Evolutionary conservation across 1,140 invertebrate genomes (phyloP).

Genomic region (Drosophila ogumai): DNA sequence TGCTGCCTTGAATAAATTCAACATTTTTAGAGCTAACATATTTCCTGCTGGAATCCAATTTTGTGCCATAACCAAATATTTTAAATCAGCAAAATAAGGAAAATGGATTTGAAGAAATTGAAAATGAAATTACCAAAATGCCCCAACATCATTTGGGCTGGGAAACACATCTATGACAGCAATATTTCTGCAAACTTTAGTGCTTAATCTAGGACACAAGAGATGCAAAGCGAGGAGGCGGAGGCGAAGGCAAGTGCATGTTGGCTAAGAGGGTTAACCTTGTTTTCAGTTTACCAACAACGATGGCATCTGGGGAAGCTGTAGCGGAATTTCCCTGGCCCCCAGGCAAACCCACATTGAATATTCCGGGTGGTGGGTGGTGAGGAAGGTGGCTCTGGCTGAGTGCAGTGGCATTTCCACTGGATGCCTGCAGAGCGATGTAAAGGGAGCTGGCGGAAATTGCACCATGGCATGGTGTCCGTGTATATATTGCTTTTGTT

Average conservation of each 20-base stretch:
- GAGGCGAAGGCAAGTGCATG: background rate
- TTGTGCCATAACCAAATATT: background rate
- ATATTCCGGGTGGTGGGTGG: constrained; percentile 25
- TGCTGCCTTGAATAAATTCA: background rate
- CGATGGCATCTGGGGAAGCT: constrained; percentile 11
- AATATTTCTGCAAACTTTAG: background rate
- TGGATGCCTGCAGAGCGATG: background rate
- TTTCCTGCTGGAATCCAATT: constrained; percentile 3
- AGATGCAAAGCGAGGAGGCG: background rate
- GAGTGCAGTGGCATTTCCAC: constrained; percentile 24
- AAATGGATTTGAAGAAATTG: background rate
- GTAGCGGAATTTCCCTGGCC: background rate
- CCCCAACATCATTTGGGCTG: background rate
- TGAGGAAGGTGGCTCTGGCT: background rate
- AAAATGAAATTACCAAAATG: background rate
- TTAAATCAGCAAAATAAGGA: constrained; percentile 1
- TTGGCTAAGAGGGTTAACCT: constrained; percentile 28
- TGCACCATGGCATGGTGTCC: constrained; percentile 19
- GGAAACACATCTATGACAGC: background rate
- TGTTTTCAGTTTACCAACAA: constrained; percentile 19
- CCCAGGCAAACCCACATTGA: constrained; percentile 6
- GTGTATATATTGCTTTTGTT: constrained; percentile 13
- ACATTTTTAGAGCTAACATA: background rate
- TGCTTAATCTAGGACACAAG: constrained; percentile 9
- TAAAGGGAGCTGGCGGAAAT: constrained; percentile 31